Percentiles rank a stretch among this genome's conserved stretches.
Evolutionary conservation across 2,797 vertebrate genomes (phyloP).

Genomic region (Potorous gilbertii): DNA sequence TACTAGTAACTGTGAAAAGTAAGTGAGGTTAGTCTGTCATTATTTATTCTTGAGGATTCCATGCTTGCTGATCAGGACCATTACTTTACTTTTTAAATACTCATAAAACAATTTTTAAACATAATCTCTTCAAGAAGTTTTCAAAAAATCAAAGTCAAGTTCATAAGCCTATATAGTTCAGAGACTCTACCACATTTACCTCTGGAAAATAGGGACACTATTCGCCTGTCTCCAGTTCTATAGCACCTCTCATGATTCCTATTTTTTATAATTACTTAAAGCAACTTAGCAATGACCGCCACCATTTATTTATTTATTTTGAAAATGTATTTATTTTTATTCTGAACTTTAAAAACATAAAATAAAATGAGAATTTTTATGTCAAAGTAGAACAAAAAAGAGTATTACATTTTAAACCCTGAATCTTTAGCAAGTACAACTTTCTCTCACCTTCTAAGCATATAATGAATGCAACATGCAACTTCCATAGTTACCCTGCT

Average conservation of each 20-base stretch:
- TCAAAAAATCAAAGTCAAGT: not conserved
- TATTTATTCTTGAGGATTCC: not conserved
- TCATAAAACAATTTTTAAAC: not conserved
- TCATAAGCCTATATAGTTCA: not conserved
- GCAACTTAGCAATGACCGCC: not conserved
- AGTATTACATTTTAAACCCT: not conserved
- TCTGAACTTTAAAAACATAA: not conserved
- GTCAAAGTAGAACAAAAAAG: not conserved
- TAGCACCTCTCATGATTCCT: not conserved
- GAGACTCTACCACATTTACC: not conserved
- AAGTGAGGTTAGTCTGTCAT: not conserved
- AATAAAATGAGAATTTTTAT: not conserved
- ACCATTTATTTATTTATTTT: not conserved
- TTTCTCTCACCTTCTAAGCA: not conserved
- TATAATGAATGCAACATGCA: not conserved
- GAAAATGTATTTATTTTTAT: not conserved
- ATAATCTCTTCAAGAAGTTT: not conserved
- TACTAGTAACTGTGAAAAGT: not conserved
- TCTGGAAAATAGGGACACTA: not conserved
- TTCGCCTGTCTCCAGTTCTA: not conserved
- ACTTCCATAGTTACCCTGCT: not conserved
- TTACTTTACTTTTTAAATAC: not conserved
- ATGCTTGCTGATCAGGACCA: not conserved
- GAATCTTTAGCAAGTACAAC: not conserved
- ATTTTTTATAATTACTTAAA: not conserved